Conservation (phyloP, 2,797 vertebrate genomes). For the Takifugu rubripes region DNA sequence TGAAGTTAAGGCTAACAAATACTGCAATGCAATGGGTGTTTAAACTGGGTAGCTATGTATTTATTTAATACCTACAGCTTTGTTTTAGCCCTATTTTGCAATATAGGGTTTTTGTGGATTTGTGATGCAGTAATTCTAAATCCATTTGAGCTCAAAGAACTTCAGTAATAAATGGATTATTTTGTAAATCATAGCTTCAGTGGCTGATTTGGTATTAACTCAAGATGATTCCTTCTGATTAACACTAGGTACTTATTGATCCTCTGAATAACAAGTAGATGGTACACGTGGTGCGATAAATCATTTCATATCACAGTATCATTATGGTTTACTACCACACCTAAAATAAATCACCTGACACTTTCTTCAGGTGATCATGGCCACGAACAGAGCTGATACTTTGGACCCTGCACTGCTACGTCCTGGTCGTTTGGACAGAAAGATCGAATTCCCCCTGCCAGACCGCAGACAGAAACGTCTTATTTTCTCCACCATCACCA, state of each 20-base stretch:
- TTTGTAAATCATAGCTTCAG: too few species aligned
- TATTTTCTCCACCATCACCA: constrained; percentile 93
- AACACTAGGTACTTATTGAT: too few species aligned
- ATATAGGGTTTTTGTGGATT: too few species aligned
- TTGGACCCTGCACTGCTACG: constrained; percentile 90
- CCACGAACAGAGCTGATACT: constrained; percentile 92
- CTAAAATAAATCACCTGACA: constrained; percentile 1
- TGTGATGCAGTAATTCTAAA: too few species aligned
- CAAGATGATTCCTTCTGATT: background rate
- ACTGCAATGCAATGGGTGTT: too few species aligned
- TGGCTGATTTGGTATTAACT: background rate
- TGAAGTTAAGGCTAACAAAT: too few species aligned
- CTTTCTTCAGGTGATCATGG: constrained; percentile 88
- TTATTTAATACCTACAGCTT: too few species aligned
- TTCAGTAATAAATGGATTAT: too few species aligned
- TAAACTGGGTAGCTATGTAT: too few species aligned
- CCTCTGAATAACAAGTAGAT: background rate
- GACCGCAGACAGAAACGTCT: constrained; percentile 92
- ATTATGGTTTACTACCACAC: background rate
- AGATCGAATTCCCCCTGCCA: constrained; percentile 92
- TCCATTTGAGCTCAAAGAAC: too few species aligned
- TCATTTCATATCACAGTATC: background rate
- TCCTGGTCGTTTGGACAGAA: constrained; percentile 89
- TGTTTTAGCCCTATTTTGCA: too few species aligned
- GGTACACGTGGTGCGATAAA: background rate